Conservation (phyloP, 2,888 invertebrate genomes). For the Charanyca ferruginea region DNA sequence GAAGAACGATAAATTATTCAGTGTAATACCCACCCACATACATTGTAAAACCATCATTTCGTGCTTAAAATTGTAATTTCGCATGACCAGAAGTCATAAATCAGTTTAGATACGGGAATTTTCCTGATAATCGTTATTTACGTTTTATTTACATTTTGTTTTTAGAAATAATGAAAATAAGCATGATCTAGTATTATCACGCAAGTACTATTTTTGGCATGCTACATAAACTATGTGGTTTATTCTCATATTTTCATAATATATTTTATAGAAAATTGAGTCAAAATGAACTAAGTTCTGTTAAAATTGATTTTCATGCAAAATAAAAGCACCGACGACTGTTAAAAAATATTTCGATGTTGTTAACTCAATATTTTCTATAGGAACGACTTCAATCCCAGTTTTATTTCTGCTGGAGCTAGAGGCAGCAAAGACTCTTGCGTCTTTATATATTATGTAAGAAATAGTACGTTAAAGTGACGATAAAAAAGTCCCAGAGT, state of each 20-base stretch:
- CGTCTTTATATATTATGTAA: neutral
- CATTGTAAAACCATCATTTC: constrained; percentile 52
- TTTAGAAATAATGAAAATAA: constrained; percentile 48
- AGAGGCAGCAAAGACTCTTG: too few relatives aligned
- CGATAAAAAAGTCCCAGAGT: neutral
- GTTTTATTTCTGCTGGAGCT: neutral
- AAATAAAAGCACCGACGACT: neutral
- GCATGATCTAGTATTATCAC: constrained; percentile 39
- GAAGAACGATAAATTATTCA: constrained; percentile 33
- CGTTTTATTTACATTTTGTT: constrained; percentile 58
- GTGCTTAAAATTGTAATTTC: constrained; percentile 62
- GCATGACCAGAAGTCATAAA: constrained; percentile 63
- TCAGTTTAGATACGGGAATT: constrained; percentile 60
- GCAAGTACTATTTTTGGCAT: constrained; percentile 24
- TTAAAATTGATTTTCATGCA: neutral
- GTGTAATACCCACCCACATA: constrained; percentile 42
- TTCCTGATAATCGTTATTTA: constrained; percentile 62
- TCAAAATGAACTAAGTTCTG: neutral
- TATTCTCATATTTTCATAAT: constrained; percentile 1
- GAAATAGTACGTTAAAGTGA: neutral
- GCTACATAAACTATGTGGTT: neutral
- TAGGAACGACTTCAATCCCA: neutral
- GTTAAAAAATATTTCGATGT: neutral
- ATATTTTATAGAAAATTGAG: too few relatives aligned
- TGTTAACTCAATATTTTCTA: neutral